phyloP scores from a whole-genome alignment of 1,140 invertebrate genomes.

The Arion vulgaris region DNA sequence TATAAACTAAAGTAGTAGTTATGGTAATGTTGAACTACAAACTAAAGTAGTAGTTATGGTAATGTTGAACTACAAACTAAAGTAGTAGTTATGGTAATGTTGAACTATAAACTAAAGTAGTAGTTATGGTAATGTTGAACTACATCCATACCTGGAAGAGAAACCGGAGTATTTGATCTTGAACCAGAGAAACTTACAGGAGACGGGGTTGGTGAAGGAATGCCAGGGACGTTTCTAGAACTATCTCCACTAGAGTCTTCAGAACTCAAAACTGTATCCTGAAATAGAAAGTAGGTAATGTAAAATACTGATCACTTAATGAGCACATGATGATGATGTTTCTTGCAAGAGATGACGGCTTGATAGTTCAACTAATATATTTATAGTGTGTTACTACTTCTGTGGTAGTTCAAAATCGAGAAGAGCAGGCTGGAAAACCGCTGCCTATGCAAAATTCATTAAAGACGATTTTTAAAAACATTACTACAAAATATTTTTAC shows the following conservation, averaged over 20 bases:
- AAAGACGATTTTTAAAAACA: no score
- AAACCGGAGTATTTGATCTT: slow-evolving; percentile 95
- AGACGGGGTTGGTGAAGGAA: slow-evolving; percentile 88
- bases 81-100: no score
- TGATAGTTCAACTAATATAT: not conserved
- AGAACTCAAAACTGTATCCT: slow-evolving; percentile 26
- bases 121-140: no score
- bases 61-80: no score
- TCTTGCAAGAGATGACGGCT: not conserved
- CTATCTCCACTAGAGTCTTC: slow-evolving; percentile 40
- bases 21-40: no score
- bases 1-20: no score
- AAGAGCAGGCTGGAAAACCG: no score
- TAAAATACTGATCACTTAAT: not conserved
- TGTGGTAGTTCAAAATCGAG: not conserved
- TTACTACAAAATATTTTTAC: no score
- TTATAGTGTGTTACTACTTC: not conserved
- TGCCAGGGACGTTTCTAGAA: slow-evolving; percentile 13
- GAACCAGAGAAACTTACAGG: slow-evolving; percentile 93
- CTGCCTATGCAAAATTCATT: no score
- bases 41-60: no score
- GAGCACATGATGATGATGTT: no score
- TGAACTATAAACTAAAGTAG: no score
- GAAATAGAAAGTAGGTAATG: not conserved
- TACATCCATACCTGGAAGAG: slow-evolving; percentile 82